Conservation (phyloP, 2,888 invertebrate species). For the Danaus chrysippus region DNA sequence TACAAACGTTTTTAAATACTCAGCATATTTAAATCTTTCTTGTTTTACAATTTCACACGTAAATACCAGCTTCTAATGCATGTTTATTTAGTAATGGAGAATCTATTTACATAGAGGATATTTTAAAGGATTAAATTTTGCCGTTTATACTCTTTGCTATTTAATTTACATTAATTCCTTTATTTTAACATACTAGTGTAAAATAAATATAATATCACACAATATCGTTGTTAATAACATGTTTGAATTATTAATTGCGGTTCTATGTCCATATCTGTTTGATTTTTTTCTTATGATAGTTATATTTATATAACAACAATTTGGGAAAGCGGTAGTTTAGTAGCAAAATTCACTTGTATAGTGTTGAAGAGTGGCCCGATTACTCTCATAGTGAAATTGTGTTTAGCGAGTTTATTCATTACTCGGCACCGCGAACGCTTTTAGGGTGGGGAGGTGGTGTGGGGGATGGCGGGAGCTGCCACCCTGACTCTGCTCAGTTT, state of each 20-base stretch:
- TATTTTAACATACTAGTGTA: too few species aligned
- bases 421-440: constrained; percentile 60
- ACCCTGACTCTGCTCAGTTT: constrained; percentile 65
- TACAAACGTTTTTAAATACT: constrained; percentile 3
- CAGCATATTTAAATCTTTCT: background rate
- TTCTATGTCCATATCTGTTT: too few species aligned
- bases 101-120: too few species aligned
- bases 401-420: constrained; percentile 76
- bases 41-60: background rate
- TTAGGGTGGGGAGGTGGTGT: constrained; percentile 36
- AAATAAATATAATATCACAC: too few species aligned
- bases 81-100: background rate
- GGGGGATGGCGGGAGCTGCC: constrained; percentile 33
- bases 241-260: too few species aligned
- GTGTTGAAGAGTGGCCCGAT: constrained; percentile 49
- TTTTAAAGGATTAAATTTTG: too few species aligned
- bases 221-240: too few species aligned
- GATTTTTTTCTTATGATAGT: background rate
- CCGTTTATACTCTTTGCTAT: too few species aligned
- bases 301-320: background rate
- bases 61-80: background rate
- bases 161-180: too few species aligned
- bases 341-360: constrained; percentile 31
- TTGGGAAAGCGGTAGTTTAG: constrained; percentile 15
- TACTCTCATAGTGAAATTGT: constrained; percentile 71